phyloP scores from a whole-genome alignment of 2,113 vertebrate genomes.

The Acinonyx jubatus region DNA sequence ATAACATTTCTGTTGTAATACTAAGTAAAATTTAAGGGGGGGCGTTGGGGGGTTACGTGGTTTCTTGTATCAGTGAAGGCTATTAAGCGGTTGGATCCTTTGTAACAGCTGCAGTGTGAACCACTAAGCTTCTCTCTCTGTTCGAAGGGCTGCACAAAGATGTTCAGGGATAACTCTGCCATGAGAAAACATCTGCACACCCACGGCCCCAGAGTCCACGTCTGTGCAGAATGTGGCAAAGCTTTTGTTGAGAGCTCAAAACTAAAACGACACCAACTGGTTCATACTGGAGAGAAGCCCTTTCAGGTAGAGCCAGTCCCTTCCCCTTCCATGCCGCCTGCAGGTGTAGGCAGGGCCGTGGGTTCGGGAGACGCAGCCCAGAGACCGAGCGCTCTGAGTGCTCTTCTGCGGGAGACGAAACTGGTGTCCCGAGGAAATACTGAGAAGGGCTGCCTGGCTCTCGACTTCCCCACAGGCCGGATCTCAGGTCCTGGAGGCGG shows the following conservation, averaged over 20 bases:
- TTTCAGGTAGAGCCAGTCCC: constrained; percentile 91
- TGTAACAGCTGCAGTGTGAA: background rate
- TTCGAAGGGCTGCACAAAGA: constrained; percentile 97
- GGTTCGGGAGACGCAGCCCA: rapidly evolving
- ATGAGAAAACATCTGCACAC: constrained; percentile 99
- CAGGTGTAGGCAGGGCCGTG: background rate
- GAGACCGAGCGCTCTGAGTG: background rate
- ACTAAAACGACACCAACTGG: constrained; percentile 97
- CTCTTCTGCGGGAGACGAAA: rapidly evolving
- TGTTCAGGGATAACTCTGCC: constrained; percentile 99
- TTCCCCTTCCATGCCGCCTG: background rate
- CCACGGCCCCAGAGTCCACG: constrained; percentile 96
- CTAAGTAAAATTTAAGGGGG: background rate
- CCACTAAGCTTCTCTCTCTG: constrained; percentile 79
- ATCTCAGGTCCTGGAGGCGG: rapidly evolving
- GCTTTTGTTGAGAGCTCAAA: constrained; percentile 99
- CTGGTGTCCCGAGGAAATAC: rapidly evolving
- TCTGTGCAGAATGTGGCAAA: constrained; percentile 98
- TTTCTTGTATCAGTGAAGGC: background rate
- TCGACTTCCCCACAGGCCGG: rapidly evolving
- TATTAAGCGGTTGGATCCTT: background rate
- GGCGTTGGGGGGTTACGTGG: background rate
- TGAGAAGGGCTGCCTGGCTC: no score
- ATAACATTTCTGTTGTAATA: background rate
- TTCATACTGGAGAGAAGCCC: constrained; percentile 99